Base-by-base conservation (phyloP, 2,113 vertebrate species). In the Sylvia atricapilla region DNA sequence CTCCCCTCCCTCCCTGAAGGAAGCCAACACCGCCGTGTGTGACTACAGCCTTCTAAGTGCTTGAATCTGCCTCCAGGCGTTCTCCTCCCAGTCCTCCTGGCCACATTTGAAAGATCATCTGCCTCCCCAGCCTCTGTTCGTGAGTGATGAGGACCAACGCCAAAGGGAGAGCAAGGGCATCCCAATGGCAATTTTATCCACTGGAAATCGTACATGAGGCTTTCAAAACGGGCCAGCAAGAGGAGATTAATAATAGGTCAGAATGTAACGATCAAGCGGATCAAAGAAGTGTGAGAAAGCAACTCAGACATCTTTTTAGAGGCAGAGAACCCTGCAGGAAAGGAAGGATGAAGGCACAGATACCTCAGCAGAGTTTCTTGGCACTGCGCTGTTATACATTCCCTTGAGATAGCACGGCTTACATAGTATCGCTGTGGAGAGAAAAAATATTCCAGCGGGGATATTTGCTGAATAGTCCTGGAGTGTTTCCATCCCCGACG, bases 51-150 rank as follows among this genome's bases (percentile, higher is more conserved):
- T 93, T 96, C 94, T 62, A 89, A 95, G 91, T 90, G 93, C 55
- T 80, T 75, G 73, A 62, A 87, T 87, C 82, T 92, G 90, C 94
- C 96, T 96, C 75, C 67, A 59, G 96, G 96, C 93, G 47, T 73
- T 72, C 87, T 89, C 59, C n/a, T 81, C 53, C 77, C 56, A 84
- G 50, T 49, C 69, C 56, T 94, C 63, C 87, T 91, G 84, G 86
- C 55, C 60, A 31, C 85, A 22, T 92, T 67, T 87, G 87, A 96
- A 93, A 94, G 84, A 73, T 89, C 91, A 87, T 90, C 87, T 95
- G 86, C 80, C 63, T 84, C 68, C 72, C 92, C 83, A 89, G 83
- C 84, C 93, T 87, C 75, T 94, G 88, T 37, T 93, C 53, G 5
- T 39, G 78, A 94, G 74, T n/a, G 69, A 89, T 84, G 77, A 86